Evolutionary conservation across 2,113 vertebrate genomes (phyloP), one percentile per base, ranked within the genome.

Genomic region (Lynx canadensis): DNA sequence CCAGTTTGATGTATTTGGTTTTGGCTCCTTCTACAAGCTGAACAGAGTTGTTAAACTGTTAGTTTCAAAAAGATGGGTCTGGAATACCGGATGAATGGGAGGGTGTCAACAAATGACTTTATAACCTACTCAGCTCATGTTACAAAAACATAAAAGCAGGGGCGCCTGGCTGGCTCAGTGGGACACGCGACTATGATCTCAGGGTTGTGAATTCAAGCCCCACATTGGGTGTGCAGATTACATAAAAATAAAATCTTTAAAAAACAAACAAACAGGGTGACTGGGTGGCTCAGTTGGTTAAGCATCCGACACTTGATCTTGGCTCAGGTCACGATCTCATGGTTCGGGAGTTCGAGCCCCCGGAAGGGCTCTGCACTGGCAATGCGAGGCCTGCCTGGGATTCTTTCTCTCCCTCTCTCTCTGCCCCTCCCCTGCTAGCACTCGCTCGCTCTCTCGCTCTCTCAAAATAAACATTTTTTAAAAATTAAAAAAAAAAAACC

Each of bases 81-180:
- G 52, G 41, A 91, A 86, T 33, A 83, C 18, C n/a, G 0, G 21
- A 65, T 81, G 41, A 76, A 45, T 16, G 13, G 19, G 7, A 79
- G 57, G 7, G 33, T 83, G 6, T 90, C 63, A 90, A 89, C 31
- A 92, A 79, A 83, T 87, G 15, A 81, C 60, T 94, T 68, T 60
- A 84, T 60, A 63, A 88, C 14, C 36, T 65, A 69, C 57, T 76
- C 57, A 63, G 60, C 27, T 73, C 50, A 84, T 4, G 65, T 33
- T 45, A 45, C 36, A 65, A 84, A 68, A 92, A 96, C 45, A 90
- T 48, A 85, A 83, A 93, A 95, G 45, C 25, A 93, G 89, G 33
- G 48, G n/a, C 15, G 13, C 25, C 73, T 76, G 74, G 74, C 27
- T 76, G 41, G 41, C 74, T 76, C 38, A 8, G 27, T 48, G 27